A percentile compares a stretch with the other conserved stretches of the same genome.
Evolutionary conservation across 2,113 vertebrate species (phyloP).

Genomic region (Nothobranchius kuhntae): DNA sequence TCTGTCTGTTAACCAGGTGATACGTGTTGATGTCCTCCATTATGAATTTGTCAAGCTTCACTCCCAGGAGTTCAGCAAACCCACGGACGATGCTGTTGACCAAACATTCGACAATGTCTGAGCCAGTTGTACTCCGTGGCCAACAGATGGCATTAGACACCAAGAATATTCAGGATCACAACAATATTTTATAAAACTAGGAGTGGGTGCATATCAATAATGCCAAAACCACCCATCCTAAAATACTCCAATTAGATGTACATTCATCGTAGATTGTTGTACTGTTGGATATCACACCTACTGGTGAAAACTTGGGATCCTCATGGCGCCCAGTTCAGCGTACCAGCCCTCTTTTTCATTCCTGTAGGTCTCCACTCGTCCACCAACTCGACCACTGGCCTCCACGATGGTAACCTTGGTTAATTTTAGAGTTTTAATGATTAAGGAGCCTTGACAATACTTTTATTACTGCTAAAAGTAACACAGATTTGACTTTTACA

Average conservation of each 20-base stretch:
- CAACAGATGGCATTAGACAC: too few species aligned
- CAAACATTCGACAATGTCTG: neutral
- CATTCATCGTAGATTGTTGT: too few species aligned
- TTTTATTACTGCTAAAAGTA: neutral
- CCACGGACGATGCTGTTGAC: slow-evolving; percentile 27
- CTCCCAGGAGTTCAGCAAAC: neutral
- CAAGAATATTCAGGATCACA: too few species aligned
- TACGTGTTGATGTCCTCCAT: slow-evolving; percentile 44
- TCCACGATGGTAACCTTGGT: slow-evolving; percentile 49
- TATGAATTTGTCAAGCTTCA: slow-evolving; percentile 23
- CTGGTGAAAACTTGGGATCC: slow-evolving; percentile 37
- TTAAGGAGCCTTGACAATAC: neutral
- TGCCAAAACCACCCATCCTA: too few species aligned
- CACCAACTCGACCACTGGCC: slow-evolving; percentile 29
- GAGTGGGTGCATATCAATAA: too few species aligned
- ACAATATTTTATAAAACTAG: too few species aligned
- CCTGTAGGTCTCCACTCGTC: slow-evolving; percentile 54
- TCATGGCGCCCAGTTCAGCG: slow-evolving; percentile 58
- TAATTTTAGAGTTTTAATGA: neutral
- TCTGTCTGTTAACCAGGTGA: slow-evolving; percentile 25
- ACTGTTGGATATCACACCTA: neutral
- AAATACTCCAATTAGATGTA: too few species aligned
- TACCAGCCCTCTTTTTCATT: slow-evolving; percentile 55
- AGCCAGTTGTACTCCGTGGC: neutral
- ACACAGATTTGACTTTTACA: too few species aligned